phyloP scores from a whole-genome alignment of 2,113 vertebrate species.

The Vireo altiloquus region DNA sequence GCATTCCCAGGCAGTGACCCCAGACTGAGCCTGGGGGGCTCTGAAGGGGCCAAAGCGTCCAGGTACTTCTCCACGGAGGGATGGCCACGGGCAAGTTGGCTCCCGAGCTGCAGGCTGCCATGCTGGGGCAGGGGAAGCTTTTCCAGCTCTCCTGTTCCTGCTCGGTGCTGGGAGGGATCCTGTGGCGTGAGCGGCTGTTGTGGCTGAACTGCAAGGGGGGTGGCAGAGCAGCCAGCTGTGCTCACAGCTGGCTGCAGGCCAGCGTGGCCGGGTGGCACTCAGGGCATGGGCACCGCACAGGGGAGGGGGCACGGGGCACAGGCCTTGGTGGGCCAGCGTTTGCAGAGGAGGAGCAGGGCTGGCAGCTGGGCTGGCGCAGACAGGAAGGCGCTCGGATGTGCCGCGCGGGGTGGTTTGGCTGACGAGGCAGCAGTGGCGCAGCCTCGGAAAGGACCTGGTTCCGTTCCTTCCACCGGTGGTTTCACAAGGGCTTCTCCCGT shows the following conservation, averaged over 20 bases:
- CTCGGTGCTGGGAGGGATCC: background rate
- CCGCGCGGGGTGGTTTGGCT: background rate
- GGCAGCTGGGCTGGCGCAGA: background rate
- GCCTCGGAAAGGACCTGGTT: background rate
- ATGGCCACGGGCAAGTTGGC: accelerated
- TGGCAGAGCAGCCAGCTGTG: background rate
- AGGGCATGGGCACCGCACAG: background rate
- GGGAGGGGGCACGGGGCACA: background rate
- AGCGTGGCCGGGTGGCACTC: accelerated
- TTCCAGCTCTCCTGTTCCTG: background rate
- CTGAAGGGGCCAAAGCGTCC: accelerated
- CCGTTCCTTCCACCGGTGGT: background rate
- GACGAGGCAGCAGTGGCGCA: background rate
- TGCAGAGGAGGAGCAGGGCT: background rate
- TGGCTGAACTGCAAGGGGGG: background rate
- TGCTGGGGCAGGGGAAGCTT: background rate
- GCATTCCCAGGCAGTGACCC: background rate
- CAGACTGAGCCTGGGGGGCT: background rate
- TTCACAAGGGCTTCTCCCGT: background rate
- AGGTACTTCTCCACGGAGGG: background rate
- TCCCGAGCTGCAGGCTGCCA: accelerated
- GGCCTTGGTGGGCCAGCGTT: background rate
- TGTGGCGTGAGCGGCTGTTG: accelerated
- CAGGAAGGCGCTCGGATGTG: background rate
- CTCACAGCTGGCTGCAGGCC: background rate